phyloP scores from a whole-genome alignment of 2,113 vertebrate genomes.

The Dasyprocta punctata region DNA sequence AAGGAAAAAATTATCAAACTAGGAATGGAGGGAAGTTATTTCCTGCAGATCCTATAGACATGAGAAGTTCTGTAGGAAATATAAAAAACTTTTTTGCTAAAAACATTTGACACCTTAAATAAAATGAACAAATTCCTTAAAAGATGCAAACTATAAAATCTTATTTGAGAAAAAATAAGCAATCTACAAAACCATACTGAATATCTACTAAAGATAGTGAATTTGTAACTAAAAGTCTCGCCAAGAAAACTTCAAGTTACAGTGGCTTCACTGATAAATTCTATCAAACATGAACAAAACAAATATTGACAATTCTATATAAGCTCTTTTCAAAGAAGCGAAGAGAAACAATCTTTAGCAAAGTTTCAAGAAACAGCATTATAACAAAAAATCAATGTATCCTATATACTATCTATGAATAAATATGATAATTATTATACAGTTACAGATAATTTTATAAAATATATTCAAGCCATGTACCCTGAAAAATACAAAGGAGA shows the following conservation, averaged over 20 bases:
- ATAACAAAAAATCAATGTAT: not conserved
- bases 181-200: not conserved
- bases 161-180: not conserved
- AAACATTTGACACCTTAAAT: not conserved
- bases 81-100: not conserved
- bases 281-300: not conserved
- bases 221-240: conserved; percentile 28
- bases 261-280: not conserved
- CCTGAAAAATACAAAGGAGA: not conserved
- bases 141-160: not conserved
- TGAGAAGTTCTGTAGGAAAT: not conserved
- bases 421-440: not conserved
- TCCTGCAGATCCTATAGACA: not conserved
- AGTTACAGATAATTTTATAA: not conserved
- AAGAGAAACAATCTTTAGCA: not conserved
- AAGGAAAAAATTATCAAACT: not conserved
- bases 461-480: not conserved
- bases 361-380: not conserved
- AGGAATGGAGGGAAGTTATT: not conserved
- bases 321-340: not conserved
- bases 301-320: not conserved
- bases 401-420: not conserved
- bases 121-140: not conserved
- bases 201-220: not conserved
- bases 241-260: not conserved